Base-by-base conservation (phyloP, 2,113 vertebrate species). In the Xiphophorus couchianus region DNA sequence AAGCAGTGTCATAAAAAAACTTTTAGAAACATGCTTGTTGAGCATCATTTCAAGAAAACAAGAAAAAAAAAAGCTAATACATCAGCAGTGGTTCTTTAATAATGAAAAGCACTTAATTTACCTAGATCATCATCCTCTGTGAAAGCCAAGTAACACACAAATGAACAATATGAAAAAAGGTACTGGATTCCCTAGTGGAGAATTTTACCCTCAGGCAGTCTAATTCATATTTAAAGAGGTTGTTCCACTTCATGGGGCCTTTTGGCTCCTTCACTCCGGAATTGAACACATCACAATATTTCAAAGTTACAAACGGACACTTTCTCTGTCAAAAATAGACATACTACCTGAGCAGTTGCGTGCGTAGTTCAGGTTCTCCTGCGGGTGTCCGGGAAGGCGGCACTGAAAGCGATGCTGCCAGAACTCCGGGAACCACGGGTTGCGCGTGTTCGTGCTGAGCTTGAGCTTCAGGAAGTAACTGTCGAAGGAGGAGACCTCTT, bases 401-500 rank as follows among this genome's bases (percentile, higher is more conserved):
- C 98, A 99, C 91, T 99, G 97, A 80, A 99, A 99, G 4, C 96
- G 96, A 84, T 99, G 95, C 89, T 99, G 98, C 98, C 98, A 99
- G 94, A 99, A 99, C 87, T 99, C 98, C 0, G 97, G 95, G 74
- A 99, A 99, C 98, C 98, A 99, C 0, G 98, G 98, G 85, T 99
- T 99, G 76, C 98, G 95, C 0, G 91, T 96, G 89, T 99, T 99
- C 69, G 95, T 97, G 79, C 96, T 95, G 85, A 99, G 95, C 4
- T 92, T 94, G 73, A 98, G 93, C 80, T 96, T 97, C 89, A 99
- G 94, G 92, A 94, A 99, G 91, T 99, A 99, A 72, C 96, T 93
- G 71, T 99, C 96, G 58, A 99, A 99, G 0, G 97, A 96, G 82
- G 95, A 94, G 85, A 99, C 97, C 83, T 99, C 97, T 1, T 96